Percentiles rank a stretch among this genome's conserved stretches.
Conservation (phyloP, 2,888 invertebrate species). For the Melanchra persicariae region DNA sequence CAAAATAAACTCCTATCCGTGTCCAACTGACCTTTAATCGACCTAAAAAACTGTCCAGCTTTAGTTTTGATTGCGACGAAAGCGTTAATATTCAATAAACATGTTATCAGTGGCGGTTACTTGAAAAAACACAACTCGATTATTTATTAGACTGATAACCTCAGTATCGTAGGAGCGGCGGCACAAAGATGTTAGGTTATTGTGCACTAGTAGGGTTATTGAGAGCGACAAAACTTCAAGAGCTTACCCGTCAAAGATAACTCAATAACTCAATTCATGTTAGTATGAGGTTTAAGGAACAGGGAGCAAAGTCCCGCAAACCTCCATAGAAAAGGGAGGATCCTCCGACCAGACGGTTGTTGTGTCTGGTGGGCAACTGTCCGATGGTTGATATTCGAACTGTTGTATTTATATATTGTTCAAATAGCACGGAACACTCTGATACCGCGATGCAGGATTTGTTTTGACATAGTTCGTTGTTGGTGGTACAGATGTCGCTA, state of each 20-base stretch:
- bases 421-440: too few species aligned
- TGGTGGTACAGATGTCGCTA: too few species aligned
- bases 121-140: conserved; percentile 74
- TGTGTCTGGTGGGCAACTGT: too few species aligned
- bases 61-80: conserved; percentile 82
- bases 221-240: conserved; percentile 20
- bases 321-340: too few species aligned
- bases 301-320: too few species aligned
- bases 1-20: conserved; percentile 30
- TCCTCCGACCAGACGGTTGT: too few species aligned
- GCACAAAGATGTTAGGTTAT: conserved; percentile 46
- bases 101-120: conserved; percentile 81
- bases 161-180: conserved; percentile 64
- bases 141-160: conserved; percentile 87
- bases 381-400: too few species aligned
- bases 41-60: conserved; percentile 74
- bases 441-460: too few species aligned
- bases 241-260: neutral
- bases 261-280: too few species aligned
- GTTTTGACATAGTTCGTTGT: too few species aligned
- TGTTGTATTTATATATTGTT: too few species aligned
- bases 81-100: conserved; percentile 88
- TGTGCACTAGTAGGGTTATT: conserved; percentile 20
- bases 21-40: conserved; percentile 66
- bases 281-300: too few species aligned